These are phyloP conservation scores for Rotaria magnacalcarata DNA, from an alignment of 2,888 invertebrate species.

Conservation along the genomic window DNA sequence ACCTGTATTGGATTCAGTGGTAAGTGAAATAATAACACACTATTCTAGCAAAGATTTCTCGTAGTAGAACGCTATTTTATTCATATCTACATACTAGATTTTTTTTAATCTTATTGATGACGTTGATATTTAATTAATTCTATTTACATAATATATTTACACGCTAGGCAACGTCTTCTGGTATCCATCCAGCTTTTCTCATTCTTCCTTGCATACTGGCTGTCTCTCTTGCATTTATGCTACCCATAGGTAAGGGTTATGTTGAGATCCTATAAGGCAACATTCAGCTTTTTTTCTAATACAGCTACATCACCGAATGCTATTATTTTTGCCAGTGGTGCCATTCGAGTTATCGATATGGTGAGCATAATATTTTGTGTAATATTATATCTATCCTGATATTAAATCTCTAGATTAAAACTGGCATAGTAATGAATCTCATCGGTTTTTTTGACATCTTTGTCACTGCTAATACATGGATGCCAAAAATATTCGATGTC, in stretches of 20 bases:
- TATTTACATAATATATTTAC: too few relatives aligned
- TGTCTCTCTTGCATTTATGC: conserved; percentile 40
- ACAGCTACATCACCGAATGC: conserved; percentile 47
- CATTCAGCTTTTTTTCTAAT: conserved; percentile 32
- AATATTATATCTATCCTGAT: not conserved
- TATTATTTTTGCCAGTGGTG: conserved; percentile 47
- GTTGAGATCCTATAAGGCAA: not conserved
- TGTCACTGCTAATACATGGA: conserved; percentile 52
- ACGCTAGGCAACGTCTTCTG: conserved; percentile 24
- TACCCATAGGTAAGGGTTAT: conserved; percentile 9
- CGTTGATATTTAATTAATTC: too few relatives aligned
- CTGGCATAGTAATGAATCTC: conserved; percentile 52
- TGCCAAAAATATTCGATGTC: conserved; percentile 50
- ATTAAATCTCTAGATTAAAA: conserved; percentile 50
- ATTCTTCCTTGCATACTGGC: conserved; percentile 37
- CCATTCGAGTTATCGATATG: conserved; percentile 47
- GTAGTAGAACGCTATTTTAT: conserved; percentile 67
- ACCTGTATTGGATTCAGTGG: too few relatives aligned
- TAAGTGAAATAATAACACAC: too few relatives aligned
- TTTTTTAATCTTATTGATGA: too few relatives aligned
- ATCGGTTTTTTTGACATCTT: conserved; percentile 50
- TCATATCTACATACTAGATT: too few relatives aligned
- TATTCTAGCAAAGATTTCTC: conserved; percentile 64
- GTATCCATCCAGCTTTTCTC: conserved; percentile 38
- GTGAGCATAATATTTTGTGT: not conserved